These are phyloP conservation scores for Apteryx mantelli DNA, from an alignment of 2,113 vertebrate genomes.

Conservation along the genomic window DNA sequence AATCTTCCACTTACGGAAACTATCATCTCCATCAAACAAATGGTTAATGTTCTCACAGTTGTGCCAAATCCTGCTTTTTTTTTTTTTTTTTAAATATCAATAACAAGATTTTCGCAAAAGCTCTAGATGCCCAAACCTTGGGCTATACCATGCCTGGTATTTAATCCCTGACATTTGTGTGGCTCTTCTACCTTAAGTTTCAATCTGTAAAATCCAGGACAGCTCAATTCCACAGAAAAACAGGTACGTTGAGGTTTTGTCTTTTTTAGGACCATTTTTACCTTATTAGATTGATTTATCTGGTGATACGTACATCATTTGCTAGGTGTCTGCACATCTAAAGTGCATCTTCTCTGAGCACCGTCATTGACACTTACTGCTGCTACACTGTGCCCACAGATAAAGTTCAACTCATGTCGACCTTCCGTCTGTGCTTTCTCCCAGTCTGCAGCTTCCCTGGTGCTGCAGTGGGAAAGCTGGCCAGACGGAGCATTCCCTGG, in stretches of 20 bases:
- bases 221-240: neutral
- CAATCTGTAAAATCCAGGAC: neutral
- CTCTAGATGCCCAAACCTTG: neutral
- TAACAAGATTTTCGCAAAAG: neutral
- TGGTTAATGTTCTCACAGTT: neutral
- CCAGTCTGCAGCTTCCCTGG: neutral
- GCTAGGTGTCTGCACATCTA: neutral
- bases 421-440: neutral
- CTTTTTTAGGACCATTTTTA: neutral
- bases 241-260: neutral
- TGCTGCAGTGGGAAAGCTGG: neutral
- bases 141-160: fast-evolving
- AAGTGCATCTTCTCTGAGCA: neutral
- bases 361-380: neutral
- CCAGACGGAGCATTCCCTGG: neutral
- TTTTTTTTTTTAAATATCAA: neutral
- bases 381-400: fast-evolving
- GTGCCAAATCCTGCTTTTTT: neutral
- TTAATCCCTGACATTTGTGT: neutral
- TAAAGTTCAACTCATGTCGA: neutral
- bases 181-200: neutral
- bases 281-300: neutral
- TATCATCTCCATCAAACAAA: neutral
- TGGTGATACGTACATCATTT: neutral
- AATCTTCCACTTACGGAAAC: neutral